Evolutionary conservation across 2,797 vertebrate genomes (phyloP).

Genomic region (Gymnocypris eckloni): DNA sequence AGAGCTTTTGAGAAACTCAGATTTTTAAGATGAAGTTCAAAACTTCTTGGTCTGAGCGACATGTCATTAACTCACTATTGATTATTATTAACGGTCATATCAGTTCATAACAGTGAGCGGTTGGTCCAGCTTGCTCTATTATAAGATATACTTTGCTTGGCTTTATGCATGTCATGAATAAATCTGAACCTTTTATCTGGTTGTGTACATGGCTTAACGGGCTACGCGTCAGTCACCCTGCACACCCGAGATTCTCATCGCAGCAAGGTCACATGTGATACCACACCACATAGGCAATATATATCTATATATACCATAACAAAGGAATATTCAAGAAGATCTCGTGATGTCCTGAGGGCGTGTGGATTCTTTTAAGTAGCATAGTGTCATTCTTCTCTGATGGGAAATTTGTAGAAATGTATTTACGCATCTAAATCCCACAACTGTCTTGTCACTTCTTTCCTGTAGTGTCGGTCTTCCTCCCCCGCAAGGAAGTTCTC

Average conservation of each 20-base stretch:
- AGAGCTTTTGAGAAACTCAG: constrained; percentile 42
- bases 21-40: constrained; percentile 48
- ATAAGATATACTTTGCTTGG: constrained; percentile 73
- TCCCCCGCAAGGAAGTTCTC: constrained; percentile 82
- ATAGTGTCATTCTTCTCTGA: constrained; percentile 69
- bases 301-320: constrained; percentile 57
- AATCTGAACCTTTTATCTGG: constrained; percentile 68
- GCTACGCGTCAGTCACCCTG: constrained; percentile 9
- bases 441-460: constrained; percentile 75
- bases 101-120: constrained; percentile 66
- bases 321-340: constrained; percentile 53
- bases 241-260: constrained; percentile 42
- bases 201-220: constrained; percentile 32
- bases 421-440: constrained; percentile 83
- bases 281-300: constrained; percentile 53
- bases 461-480: constrained; percentile 75
- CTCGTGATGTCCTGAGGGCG: constrained; percentile 63
- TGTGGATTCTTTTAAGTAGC: constrained; percentile 68
- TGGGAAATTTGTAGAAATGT: constrained; percentile 90
- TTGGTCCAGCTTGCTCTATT: constrained; percentile 61
- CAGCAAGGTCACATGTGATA: constrained; percentile 44
- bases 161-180: constrained; percentile 79
- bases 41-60: constrained; percentile 44
- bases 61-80: constrained; percentile 53
- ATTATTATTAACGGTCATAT: constrained; percentile 64